Evolutionary conservation across 1,140 invertebrate genomes (phyloP).

Genomic region (Pantala flavescens): DNA sequence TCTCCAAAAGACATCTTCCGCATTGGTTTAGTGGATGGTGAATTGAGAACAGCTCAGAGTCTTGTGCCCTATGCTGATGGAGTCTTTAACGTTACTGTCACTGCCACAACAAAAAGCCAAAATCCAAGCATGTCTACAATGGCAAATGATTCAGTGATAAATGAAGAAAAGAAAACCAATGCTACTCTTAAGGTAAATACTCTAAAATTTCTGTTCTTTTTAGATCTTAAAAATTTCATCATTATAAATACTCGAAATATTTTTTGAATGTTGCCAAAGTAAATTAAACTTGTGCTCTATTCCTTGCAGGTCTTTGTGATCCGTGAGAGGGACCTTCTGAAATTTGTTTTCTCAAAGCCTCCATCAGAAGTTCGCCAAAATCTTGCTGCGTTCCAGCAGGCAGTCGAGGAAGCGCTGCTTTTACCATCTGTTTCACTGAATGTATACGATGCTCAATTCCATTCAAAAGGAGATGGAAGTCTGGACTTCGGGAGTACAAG

Average conservation of each 20-base stretch:
- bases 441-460: slow-evolving; percentile 66
- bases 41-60: slow-evolving; percentile 54
- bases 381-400: slow-evolving; percentile 46
- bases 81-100: slow-evolving; percentile 48
- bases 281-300: too few relatives aligned
- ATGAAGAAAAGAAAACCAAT: not conserved
- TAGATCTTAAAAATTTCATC: too few relatives aligned
- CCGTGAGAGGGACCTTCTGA: slow-evolving; percentile 59
- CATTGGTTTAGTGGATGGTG: slow-evolving; percentile 52
- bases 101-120: slow-evolving; percentile 32
- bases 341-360: slow-evolving; percentile 57
- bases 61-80: slow-evolving; percentile 61
- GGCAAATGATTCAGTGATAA: slow-evolving; percentile 35
- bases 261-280: too few relatives aligned
- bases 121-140: slow-evolving; percentile 31
- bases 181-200: not conserved
- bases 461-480: slow-evolving; percentile 55
- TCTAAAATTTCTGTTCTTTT: not conserved
- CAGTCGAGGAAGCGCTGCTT: slow-evolving; percentile 46
- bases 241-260: too few relatives aligned
- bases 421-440: slow-evolving; percentile 49
- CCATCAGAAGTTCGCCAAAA: slow-evolving; percentile 49
- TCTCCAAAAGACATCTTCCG: slow-evolving; percentile 38
- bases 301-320: slow-evolving; percentile 54
- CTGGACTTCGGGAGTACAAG: slow-evolving; percentile 61